Evolutionary conservation across 2,113 vertebrate species (phyloP).

Genomic region (Parus major): DNA sequence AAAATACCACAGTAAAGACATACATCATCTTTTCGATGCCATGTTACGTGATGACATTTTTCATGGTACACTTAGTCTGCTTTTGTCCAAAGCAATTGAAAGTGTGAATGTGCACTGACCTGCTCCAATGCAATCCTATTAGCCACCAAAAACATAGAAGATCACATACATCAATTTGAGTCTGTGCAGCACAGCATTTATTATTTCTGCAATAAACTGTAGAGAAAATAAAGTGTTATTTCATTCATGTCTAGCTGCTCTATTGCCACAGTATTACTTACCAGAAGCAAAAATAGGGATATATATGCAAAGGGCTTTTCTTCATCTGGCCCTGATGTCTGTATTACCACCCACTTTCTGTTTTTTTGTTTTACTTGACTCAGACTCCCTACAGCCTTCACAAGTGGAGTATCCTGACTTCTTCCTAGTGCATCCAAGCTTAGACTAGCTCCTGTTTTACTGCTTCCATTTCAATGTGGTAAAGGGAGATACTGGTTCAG

Average conservation of each 20-base stretch:
- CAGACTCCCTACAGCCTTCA: neutral
- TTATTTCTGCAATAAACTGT: constrained; percentile 10
- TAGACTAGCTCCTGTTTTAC: neutral
- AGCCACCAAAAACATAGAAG: constrained; percentile 28
- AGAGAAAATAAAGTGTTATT: neutral
- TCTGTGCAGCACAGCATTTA: constrained; percentile 25
- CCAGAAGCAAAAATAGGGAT: neutral
- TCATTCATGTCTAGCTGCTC: neutral
- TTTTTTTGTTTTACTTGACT: neutral
- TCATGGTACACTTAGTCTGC: constrained; percentile 51
- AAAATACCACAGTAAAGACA: constrained; percentile 49
- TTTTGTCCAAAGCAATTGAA: constrained; percentile 59
- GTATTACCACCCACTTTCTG: neutral
- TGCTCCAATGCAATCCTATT: constrained; percentile 55
- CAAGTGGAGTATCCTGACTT: neutral
- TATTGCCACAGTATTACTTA: neutral
- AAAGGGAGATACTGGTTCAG: neutral
- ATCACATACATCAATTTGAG: constrained; percentile 24
- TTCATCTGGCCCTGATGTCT: neutral
- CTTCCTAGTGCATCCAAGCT: neutral
- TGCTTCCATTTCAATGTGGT: neutral
- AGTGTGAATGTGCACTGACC: constrained; percentile 59
- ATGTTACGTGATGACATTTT: constrained; percentile 43
- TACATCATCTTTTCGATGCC: constrained; percentile 42
- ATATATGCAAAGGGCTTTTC: neutral